These are phyloP conservation scores for Bergia sp. DNA, from an alignment of 92 coral and sea anemone species.

Conservation along the genomic window DNA sequence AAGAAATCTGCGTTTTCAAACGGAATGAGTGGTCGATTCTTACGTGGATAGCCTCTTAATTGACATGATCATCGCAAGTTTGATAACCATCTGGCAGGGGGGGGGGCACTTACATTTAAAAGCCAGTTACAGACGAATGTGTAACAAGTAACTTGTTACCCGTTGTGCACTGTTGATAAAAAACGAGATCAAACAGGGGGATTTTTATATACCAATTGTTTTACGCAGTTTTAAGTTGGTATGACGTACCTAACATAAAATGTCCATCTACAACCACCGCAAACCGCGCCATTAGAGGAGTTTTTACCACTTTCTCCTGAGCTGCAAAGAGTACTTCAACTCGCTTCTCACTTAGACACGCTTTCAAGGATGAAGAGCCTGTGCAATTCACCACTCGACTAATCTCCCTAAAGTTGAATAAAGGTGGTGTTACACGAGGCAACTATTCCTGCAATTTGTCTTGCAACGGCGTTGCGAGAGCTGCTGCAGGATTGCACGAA, in stretches of 20 bases:
- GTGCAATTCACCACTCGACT: not conserved
- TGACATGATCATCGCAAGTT: too few relatives aligned
- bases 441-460: too few relatives aligned
- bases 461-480: too few relatives aligned
- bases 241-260: slow-evolving; percentile 43
- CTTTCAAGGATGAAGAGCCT: not conserved
- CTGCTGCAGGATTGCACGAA: too few relatives aligned
- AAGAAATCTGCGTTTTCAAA: too few relatives aligned
- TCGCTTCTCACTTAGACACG: slow-evolving; percentile 31
- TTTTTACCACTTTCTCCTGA: slow-evolving; percentile 37
- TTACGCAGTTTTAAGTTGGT: not conserved
- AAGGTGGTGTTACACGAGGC: too few relatives aligned
- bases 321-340: slow-evolving; percentile 36
- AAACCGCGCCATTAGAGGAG: slow-evolving; percentile 45
- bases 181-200: not conserved
- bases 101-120: too few relatives aligned
- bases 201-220: not conserved
- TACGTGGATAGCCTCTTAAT: too few relatives aligned
- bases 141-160: not conserved
- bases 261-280: slow-evolving; percentile 65
- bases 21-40: too few relatives aligned
- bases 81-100: too few relatives aligned
- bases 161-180: not conserved
- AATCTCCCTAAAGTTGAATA: not conserved
- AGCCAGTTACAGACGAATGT: not conserved